Evolutionary conservation across 2,113 vertebrate genomes (phyloP).

Genomic region (Cyanistes caeruleus): DNA sequence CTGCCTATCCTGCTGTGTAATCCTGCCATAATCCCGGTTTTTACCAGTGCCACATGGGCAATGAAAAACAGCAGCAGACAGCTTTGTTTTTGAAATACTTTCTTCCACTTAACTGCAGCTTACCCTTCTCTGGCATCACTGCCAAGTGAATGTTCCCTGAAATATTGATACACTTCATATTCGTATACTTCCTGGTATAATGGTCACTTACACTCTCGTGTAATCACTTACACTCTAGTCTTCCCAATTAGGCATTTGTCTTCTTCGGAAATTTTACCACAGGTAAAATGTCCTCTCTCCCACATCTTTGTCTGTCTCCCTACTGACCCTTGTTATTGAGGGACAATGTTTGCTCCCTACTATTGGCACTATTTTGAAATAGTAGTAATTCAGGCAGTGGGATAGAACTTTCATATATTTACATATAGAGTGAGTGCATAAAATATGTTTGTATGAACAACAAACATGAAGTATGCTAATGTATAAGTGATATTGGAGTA

Average conservation of each 20-base stretch:
- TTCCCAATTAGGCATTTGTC: not conserved
- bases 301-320: not conserved
- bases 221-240: not conserved
- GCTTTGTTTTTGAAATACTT: not conserved
- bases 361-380: not conserved
- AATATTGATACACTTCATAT: not conserved
- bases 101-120: not conserved
- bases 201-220: not conserved
- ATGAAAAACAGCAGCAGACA: not conserved
- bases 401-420: not conserved
- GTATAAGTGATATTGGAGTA: not conserved
- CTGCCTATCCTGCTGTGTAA: slow-evolving; percentile 6
- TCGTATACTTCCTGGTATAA: not conserved
- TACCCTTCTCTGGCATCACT: not conserved
- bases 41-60: not conserved
- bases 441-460: not conserved
- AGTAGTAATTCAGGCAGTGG: not conserved
- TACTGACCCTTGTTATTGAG: not conserved
- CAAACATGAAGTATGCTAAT: not conserved
- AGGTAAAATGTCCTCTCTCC: not conserved
- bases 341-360: not conserved
- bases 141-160: not conserved
- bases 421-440: not conserved
- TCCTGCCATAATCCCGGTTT: slow-evolving; percentile 22
- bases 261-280: not conserved